A percentile compares a stretch with the other conserved stretches of the same genome.
These are phyloP conservation scores for Ips typographus DNA, from an alignment of 1,140 invertebrate species.

Conservation along the genomic window DNA sequence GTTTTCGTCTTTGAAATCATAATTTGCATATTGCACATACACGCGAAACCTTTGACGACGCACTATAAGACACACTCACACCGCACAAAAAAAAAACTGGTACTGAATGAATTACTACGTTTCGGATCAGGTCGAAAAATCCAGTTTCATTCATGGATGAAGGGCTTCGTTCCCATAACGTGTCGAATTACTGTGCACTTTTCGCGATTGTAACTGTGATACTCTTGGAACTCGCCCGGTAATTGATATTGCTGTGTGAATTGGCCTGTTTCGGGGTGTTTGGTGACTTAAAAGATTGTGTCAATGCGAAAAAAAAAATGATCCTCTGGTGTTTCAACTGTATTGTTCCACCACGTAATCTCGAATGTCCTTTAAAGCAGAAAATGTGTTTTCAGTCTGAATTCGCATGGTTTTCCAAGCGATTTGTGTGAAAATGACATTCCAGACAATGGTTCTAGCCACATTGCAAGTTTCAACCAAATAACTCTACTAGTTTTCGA, in stretches of 20 bases:
- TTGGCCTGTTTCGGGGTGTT: background rate
- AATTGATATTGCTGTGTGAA: conserved; percentile 24
- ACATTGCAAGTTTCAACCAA: too few relatives aligned
- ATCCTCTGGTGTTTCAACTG: too few relatives aligned
- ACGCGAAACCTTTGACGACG: background rate
- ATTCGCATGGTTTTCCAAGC: too few relatives aligned
- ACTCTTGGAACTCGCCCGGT: conserved; percentile 19
- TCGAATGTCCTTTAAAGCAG: too few relatives aligned
- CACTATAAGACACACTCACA: conserved; percentile 1
- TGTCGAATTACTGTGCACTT: conserved; percentile 30
- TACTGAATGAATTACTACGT: too few relatives aligned
- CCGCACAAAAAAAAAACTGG: background rate
- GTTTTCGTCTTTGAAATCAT: background rate
- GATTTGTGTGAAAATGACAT: too few relatives aligned
- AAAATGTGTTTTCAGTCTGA: too few relatives aligned
- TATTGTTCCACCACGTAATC: too few relatives aligned
- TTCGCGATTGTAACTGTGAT: conserved; percentile 33
- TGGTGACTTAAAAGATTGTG: background rate
- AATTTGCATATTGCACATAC: background rate
- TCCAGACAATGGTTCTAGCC: too few relatives aligned
- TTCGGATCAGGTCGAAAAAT: too few relatives aligned
- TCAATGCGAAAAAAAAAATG: too few relatives aligned
- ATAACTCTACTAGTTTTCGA: too few relatives aligned
- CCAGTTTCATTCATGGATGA: conserved; percentile 39
- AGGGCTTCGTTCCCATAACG: conserved; percentile 44